Evolutionary conservation across 1,140 invertebrate species (phyloP).

Genomic region (Brachionus calyciflorus): DNA sequence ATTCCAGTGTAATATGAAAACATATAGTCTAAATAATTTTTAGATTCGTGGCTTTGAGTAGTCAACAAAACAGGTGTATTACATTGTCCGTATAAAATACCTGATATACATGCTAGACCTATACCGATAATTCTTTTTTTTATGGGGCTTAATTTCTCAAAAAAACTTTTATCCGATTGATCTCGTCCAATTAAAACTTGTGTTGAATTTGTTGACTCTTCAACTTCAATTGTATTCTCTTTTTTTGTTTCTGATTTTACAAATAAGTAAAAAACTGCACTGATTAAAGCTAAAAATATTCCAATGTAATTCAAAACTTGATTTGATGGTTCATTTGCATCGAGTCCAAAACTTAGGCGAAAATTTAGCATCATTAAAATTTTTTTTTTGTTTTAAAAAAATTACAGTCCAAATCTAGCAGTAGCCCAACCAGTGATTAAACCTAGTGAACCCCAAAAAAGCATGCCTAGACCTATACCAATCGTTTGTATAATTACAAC

Average conservation of each 20-base stretch:
- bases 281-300: constrained; percentile 14
- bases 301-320: constrained; percentile 4
- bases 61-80: constrained; percentile 49
- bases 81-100: constrained; percentile 48
- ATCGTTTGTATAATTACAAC: constrained; percentile 61
- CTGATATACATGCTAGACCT: constrained; percentile 46
- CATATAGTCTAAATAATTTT: constrained; percentile 59
- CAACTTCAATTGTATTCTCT: not conserved
- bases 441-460: constrained; percentile 59
- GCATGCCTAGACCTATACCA: constrained; percentile 60
- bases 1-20: constrained; percentile 63
- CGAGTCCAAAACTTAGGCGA: constrained; percentile 1
- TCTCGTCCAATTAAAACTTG: not conserved
- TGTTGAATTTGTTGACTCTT: not conserved
- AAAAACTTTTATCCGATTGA: not conserved
- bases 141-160: not conserved
- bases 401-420: constrained; percentile 48
- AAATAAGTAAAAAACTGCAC: constrained; percentile 38
- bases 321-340: constrained; percentile 9
- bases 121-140: constrained; percentile 36
- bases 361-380: too few species aligned
- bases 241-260: constrained; percentile 24
- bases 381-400: too few species aligned
- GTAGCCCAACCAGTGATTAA: constrained; percentile 56
- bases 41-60: constrained; percentile 38